Evolutionary conservation across 2,797 vertebrate species (phyloP).

Genomic region (Acanthurus leucopareius): DNA sequence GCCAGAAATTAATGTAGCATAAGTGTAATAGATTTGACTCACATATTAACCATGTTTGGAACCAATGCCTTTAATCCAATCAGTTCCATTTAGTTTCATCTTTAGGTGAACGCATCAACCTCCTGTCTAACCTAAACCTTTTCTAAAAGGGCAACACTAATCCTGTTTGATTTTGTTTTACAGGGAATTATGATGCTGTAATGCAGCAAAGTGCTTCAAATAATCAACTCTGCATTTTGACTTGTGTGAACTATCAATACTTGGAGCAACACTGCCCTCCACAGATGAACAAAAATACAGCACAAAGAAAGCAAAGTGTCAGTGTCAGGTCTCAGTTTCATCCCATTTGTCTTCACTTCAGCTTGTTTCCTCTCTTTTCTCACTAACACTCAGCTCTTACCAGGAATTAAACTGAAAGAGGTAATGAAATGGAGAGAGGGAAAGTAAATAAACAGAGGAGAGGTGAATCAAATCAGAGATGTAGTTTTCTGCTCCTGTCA

Average conservation of each 20-base stretch:
- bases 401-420: conserved; percentile 13
- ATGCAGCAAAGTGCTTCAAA: conserved; percentile 67
- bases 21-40: conserved; percentile 3
- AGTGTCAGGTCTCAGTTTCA: conserved; percentile 15
- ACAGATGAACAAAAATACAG: conserved; percentile 50
- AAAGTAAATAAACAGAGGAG: conserved; percentile 5
- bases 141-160: conserved; percentile 38
- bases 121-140: conserved; percentile 23
- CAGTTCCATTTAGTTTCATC: conserved; percentile 18
- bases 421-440: neutral
- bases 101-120: conserved; percentile 11
- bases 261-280: conserved; percentile 86
- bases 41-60: conserved; percentile 6
- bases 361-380: conserved; percentile 26
- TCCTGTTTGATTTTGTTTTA: conserved; percentile 56
- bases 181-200: conserved; percentile 59
- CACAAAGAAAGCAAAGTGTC: conserved; percentile 18
- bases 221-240: conserved; percentile 57
- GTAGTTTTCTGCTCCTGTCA: neutral
- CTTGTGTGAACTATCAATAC: conserved; percentile 23
- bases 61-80: conserved; percentile 13
- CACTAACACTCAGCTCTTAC: conserved; percentile 11
- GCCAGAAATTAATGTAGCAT: conserved; percentile 20
- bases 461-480: neutral
- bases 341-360: conserved; percentile 42